These are phyloP conservation scores for Acanthosepion esculentum DNA, from an alignment of 2,888 invertebrate genomes.

Conservation along the genomic window DNA sequence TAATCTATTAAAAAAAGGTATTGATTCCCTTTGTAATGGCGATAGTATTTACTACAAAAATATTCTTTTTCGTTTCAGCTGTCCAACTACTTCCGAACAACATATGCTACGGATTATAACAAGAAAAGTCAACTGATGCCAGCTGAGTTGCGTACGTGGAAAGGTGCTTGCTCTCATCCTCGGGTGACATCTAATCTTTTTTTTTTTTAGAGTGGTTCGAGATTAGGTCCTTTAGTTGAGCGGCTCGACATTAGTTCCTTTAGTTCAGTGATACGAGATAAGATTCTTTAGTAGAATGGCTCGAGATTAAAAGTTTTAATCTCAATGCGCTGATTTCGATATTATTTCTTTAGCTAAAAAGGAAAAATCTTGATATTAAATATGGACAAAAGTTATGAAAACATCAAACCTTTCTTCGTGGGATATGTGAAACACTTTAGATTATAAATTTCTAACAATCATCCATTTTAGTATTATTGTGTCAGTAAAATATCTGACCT, in stretches of 20 bases:
- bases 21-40: neutral
- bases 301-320: neutral
- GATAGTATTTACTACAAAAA: neutral
- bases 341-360: too few relatives aligned
- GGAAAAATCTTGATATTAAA: too few relatives aligned
- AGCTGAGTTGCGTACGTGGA: neutral
- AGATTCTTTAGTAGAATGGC: neutral
- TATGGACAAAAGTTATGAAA: too few relatives aligned
- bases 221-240: neutral
- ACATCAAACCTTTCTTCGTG: too few relatives aligned
- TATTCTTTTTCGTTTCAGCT: neutral
- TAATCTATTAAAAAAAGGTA: neutral
- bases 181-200: neutral
- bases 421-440: too few relatives aligned
- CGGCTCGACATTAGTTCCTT: neutral
- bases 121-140: neutral
- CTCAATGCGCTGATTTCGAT: too few relatives aligned
- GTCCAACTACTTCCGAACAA: neutral
- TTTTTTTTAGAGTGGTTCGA: neutral
- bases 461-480: too few relatives aligned
- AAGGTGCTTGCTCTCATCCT: neutral
- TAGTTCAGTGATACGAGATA: neutral
- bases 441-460: too few relatives aligned
- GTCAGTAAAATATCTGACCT: too few relatives aligned
- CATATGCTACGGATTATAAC: neutral